Conservation (phyloP, 2,888 invertebrate species). For the Sarcophaga rosellei region DNA sequence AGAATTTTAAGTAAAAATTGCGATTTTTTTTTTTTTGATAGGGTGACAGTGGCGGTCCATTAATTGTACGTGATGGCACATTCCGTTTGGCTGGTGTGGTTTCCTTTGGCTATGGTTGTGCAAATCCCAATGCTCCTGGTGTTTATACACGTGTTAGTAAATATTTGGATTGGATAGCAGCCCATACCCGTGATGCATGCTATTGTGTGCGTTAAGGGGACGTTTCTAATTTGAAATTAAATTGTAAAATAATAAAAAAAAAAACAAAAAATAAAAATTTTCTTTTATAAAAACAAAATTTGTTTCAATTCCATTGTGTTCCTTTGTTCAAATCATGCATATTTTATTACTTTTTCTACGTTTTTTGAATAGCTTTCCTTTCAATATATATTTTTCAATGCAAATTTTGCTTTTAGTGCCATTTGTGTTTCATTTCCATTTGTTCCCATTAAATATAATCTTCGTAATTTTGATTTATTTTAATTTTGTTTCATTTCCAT, state of each 20-base stretch:
- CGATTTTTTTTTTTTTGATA: slow-evolving; percentile 45
- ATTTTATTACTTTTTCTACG: background rate
- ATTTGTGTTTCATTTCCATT: slow-evolving; percentile 24
- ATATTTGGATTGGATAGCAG: slow-evolving; percentile 77
- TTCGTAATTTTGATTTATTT: background rate
- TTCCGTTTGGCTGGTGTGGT: slow-evolving; percentile 78
- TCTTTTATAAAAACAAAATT: background rate
- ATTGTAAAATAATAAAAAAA: background rate
- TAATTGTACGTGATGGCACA: slow-evolving; percentile 75
- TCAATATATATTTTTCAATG: background rate
- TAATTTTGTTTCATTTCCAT: background rate
- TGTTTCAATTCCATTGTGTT: slow-evolving; percentile 16
- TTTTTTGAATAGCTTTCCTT: background rate
- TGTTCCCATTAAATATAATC: background rate
- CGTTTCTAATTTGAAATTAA: background rate
- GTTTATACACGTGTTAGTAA: slow-evolving; percentile 78
- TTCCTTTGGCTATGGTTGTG: slow-evolving; percentile 79
- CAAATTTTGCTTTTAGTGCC: background rate
- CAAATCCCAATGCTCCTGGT: slow-evolving; percentile 77
- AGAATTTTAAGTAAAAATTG: background rate
- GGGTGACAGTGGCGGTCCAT: slow-evolving; percentile 80
- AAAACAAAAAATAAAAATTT: background rate
- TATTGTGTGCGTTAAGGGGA: slow-evolving; percentile 71
- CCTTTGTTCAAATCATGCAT: background rate
- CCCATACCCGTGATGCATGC: slow-evolving; percentile 77